A percentile compares a stretch with the other conserved stretches of the same genome.
These are phyloP conservation scores for Dione juno DNA, from an alignment of 2,888 invertebrate species.

Conservation along the genomic window DNA sequence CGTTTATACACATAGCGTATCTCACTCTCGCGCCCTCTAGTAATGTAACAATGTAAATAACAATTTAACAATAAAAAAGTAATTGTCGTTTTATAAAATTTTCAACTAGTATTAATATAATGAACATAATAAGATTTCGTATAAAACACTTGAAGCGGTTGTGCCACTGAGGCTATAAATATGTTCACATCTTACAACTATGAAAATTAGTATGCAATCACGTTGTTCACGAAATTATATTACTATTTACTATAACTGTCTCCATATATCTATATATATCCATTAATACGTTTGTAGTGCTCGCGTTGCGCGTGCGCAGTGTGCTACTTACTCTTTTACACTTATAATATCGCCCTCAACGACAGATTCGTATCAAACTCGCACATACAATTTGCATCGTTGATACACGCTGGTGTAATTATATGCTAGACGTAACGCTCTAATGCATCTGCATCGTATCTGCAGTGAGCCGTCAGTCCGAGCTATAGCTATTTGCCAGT, in stretches of 20 bases:
- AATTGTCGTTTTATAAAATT: neutral
- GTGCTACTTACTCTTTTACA: neutral
- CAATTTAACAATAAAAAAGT: neutral
- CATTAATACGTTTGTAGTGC: neutral
- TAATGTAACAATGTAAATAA: neutral
- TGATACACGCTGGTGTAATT: slow-evolving; percentile 24
- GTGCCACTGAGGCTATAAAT: neutral
- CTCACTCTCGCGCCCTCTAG: neutral
- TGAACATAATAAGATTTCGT: neutral
- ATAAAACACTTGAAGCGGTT: neutral
- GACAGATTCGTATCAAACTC: neutral
- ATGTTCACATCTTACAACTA: no score
- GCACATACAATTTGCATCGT: slow-evolving; percentile 7
- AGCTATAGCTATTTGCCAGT: neutral
- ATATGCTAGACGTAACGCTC: slow-evolving; percentile 27
- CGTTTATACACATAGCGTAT: neutral
- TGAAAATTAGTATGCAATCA: no score
- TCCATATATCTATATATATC: no score
- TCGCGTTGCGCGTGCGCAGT: neutral
- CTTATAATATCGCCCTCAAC: slow-evolving; percentile 7
- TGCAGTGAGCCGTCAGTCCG: slow-evolving; percentile 8
- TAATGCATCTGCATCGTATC: slow-evolving; percentile 8
- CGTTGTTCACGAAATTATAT: no score
- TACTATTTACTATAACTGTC: no score
- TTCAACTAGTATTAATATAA: neutral